phyloP scores from a whole-genome alignment of 2,113 vertebrate genomes.

The Etheostoma cragini region DNA sequence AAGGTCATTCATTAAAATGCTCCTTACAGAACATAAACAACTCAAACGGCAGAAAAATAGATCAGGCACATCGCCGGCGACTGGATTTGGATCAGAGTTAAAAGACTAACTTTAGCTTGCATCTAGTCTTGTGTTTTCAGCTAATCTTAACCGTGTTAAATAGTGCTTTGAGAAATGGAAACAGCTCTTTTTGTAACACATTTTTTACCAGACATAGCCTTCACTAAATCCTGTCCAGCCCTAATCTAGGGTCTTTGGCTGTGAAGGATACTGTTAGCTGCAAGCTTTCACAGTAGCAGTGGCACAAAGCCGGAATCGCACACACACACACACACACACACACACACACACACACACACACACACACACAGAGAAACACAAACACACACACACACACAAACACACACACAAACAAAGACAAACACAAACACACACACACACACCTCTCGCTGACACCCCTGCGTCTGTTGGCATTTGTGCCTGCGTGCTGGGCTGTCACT shows the following conservation, averaged over 20 bases:
- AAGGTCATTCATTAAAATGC: conserved; percentile 12
- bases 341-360: conserved; percentile 8
- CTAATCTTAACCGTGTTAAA: conserved; percentile 2
- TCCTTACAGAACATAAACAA: not conserved
- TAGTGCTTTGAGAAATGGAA: conserved; percentile 9
- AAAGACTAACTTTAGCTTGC: not conserved
- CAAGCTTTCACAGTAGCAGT: conserved; percentile 25
- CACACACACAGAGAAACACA: not conserved
- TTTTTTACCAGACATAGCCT: conserved; percentile 18
- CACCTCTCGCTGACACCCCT: conserved; percentile 53
- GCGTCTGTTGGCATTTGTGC: conserved; percentile 68
- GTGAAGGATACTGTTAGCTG: conserved; percentile 15
- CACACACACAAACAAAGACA: conserved; percentile 5
- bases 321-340: conserved; percentile 1
- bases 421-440: conserved; percentile 11
- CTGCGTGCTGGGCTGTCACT: conserved; percentile 73
- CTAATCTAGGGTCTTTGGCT: conserved; percentile 49
- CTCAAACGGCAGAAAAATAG: not conserved
- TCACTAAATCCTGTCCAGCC: conserved; percentile 26
- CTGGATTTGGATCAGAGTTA: not conserved
- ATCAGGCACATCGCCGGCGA: too few relatives aligned
- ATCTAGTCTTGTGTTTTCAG: not conserved
- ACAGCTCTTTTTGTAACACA: not conserved
- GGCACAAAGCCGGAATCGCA: conserved; percentile 6
- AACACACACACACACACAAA: not conserved